Percentiles rank a stretch among this genome's conserved stretches.
phyloP scores from a whole-genome alignment of 2,888 invertebrate genomes.

The Pollenia amentaria region DNA sequence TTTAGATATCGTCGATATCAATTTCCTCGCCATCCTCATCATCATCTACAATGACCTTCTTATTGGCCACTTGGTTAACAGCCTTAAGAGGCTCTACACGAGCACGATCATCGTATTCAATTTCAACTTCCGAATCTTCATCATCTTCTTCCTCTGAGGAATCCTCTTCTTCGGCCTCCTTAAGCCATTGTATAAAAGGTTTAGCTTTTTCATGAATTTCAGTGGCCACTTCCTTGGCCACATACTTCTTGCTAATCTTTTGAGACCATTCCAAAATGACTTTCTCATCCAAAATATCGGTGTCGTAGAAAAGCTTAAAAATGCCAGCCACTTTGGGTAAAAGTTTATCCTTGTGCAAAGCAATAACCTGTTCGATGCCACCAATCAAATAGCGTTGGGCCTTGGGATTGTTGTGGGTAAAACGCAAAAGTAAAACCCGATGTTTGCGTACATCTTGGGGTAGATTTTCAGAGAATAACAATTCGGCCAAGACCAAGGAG shows the following conservation, averaged over 20 bases:
- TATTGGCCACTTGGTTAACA: slow-evolving; percentile 83
- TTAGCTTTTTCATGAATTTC: slow-evolving; percentile 96
- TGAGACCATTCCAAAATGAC: slow-evolving; percentile 97
- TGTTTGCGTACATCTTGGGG: slow-evolving; percentile 90
- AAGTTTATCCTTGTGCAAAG: slow-evolving; percentile 90
- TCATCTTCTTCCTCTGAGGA: slow-evolving; percentile 90
- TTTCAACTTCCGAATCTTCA: slow-evolving; percentile 88
- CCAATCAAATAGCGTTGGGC: slow-evolving; percentile 97
- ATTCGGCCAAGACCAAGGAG: slow-evolving; percentile 95
- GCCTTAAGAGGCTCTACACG: slow-evolving; percentile 90
- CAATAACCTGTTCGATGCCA: slow-evolving; percentile 97
- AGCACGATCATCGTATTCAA: slow-evolving; percentile 95
- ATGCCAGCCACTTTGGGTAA: slow-evolving; percentile 95
- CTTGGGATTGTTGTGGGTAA: slow-evolving; percentile 92
- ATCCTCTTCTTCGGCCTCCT: slow-evolving; percentile 98
- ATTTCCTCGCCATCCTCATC: slow-evolving; percentile 91
- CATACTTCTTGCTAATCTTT: slow-evolving; percentile 97
- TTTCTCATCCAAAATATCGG: slow-evolving; percentile 97
- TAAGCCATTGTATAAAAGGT: slow-evolving; percentile 98
- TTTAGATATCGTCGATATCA: slow-evolving; percentile 96
- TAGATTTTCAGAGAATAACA: slow-evolving; percentile 90
- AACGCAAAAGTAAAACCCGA: slow-evolving; percentile 91
- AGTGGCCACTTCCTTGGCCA: slow-evolving; percentile 93
- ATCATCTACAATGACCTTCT: slow-evolving; percentile 87
- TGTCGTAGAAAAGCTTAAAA: slow-evolving; percentile 96